Evolutionary conservation across 2,113 vertebrate species (phyloP), one percentile per base, ranked within the genome.

Genomic region (Actinemys pallida): DNA sequence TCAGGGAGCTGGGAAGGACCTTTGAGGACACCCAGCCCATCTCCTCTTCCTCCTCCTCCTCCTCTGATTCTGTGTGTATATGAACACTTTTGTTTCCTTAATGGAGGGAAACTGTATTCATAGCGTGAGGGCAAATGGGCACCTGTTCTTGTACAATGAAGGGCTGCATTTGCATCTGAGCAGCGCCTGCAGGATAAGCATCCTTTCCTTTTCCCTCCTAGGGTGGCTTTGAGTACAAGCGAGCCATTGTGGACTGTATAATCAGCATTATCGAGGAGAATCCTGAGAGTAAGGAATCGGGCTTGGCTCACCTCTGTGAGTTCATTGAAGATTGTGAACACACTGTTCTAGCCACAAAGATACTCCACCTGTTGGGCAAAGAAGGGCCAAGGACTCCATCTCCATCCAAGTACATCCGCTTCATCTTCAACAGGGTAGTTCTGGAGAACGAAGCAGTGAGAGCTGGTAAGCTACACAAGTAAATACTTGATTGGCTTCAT

Each of bases 261-360:
- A 99, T 99, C 96, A 98, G 98, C 98, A 99, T 99, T 97, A 99
- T 99, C 6, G 99, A 99, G 97, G 99, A 99, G 97, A 99, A 99
- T 95, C 99, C 99, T 0, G 99, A 99, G 97, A 99, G 99, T 94
- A 99, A 99, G 91, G 99, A 99, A 95, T 98, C 99, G 0, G 99
- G 99, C 27, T 89, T 99, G 97, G 99, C 99, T 82, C 99, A 99
- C 96, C 99, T 99, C 52, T 99, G 99, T 1, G 99, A 99, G 96
- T 99, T 99, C 98, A 99, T 99, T 2, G 99, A 99, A 95, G 99
- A 99, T 98, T 99, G 99, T 0, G 99, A 99, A 88, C 99, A 99
- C 95, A 99, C 99, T 0, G 99, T 99, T 59, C 98, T 99, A 50
- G 99, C 99, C 94, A 99, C 99, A 5, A 99, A 99, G 98, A 99